A percentile compares a stretch with the other conserved stretches of the same genome.
Conservation (phyloP, 2,797 vertebrate genomes). For the Delichon dasypus region DNA sequence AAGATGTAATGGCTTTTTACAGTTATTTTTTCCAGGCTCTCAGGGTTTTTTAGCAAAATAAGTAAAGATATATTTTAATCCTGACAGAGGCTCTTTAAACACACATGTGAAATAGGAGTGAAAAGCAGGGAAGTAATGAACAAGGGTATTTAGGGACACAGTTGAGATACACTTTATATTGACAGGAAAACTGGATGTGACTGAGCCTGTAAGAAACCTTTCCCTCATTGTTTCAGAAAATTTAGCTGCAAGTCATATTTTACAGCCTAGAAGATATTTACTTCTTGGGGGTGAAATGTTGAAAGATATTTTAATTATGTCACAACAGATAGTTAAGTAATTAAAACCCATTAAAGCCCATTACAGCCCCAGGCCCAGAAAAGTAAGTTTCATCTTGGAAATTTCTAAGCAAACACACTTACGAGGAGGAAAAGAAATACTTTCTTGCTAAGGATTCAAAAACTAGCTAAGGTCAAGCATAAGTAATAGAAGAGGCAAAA, state of each 20-base stretch:
- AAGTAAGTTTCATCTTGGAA: neutral
- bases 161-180: constrained; percentile 1
- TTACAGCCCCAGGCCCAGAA: neutral
- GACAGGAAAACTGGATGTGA: neutral
- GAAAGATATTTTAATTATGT: constrained; percentile 21
- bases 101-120: constrained; percentile 25
- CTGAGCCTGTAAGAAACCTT: constrained; percentile 18
- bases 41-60: neutral
- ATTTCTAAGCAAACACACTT: neutral
- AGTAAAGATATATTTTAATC: constrained; percentile 47
- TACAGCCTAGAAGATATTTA: constrained; percentile 6
- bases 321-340: constrained; percentile 23
- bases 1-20: constrained; percentile 17
- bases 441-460: neutral
- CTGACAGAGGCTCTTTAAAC: constrained; percentile 23
- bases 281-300: constrained; percentile 13
- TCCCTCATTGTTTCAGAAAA: neutral
- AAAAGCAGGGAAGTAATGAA: neutral
- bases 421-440: neutral
- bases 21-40: constrained; percentile 2
- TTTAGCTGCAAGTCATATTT: constrained; percentile 3
- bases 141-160: constrained; percentile 49
- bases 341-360: constrained; percentile 32
- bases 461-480: neutral
- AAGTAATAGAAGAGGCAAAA: neutral